Base-by-base conservation (phyloP, 1,140 invertebrate species). In the Paracyclopina nana region DNA sequence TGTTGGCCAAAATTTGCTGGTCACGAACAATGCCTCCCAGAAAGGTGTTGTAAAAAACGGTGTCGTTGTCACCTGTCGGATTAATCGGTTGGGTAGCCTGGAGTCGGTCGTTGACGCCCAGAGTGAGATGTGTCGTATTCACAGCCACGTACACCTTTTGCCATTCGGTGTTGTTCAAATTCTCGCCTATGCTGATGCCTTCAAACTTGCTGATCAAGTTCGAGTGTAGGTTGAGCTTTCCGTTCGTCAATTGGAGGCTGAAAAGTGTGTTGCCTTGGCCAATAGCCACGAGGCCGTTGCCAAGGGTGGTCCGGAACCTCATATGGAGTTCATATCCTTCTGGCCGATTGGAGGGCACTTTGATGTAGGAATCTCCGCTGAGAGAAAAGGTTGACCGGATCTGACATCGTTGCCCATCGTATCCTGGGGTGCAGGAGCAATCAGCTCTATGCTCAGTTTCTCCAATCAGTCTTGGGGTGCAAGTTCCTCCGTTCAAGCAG, bases 321-420 rank as follows among this genome's bases (percentile, higher is more conserved):
- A 92, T 79, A 54, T 80, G 77, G 30, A 92, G 79, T 59, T 84
- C 81, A 63, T 87, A 87, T 40, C 80, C 81, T 61, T 83, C 80
- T 54, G 82, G 79, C 24, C 80, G 55, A 52, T 31, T 31, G 1
- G 80, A 84, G 56, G 82, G 79, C 8, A 84, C 76, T 30, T 75
- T 71, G 24, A 80, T 75, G 60, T 78, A 75, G 26, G 82, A 84
- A 53, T 69, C 72, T 31, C 77, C 78, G 54, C 74, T 76, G 55
- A 92, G 71, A 1, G 85, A 90, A 69, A 88, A 78, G 0, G 84
- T 90, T 1, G 87, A 94, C 20, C 78, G 75, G 62, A 77, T 74
- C 60, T 82, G 72, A 63, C 80, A 83, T 6, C 72, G 74, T 57
- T 75, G 70, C 46, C 80, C 83, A 57, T 82, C 75, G 63, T 77